A percentile compares a stretch with the other conserved stretches of the same genome.
Conservation (phyloP, 64 coral and sea anemone species). For the Dendronephthya gigantea region DNA sequence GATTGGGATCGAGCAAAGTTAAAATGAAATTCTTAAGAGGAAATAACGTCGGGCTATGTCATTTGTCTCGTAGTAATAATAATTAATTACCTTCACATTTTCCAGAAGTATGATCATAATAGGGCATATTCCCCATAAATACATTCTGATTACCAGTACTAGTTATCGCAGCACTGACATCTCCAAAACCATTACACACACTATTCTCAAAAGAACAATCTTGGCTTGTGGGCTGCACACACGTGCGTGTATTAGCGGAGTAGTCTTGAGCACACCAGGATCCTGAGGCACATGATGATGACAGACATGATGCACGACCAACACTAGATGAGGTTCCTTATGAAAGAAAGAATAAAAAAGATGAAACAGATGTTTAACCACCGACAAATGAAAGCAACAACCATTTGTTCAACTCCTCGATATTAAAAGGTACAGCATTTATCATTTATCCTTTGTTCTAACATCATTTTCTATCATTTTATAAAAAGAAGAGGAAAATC, state of each 20-base stretch:
- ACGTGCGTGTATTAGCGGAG: not conserved
- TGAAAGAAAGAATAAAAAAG: not conserved
- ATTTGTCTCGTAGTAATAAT: no score
- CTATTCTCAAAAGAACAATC: not conserved
- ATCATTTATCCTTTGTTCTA: no score
- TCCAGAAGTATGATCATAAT: not conserved
- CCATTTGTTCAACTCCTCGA: no score
- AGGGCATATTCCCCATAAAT: not conserved
- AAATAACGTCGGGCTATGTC: no score
- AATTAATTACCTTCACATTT: not conserved
- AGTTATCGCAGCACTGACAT: not conserved
- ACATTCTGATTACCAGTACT: not conserved
- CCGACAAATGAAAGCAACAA: no score
- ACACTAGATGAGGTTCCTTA: not conserved
- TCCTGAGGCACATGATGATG: not conserved
- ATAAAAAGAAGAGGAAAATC: no score
- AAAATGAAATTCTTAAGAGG: no score
- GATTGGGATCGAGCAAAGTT: no score
- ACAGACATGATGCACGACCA: not conserved
- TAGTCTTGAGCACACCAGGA: not conserved
- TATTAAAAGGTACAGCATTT: no score
- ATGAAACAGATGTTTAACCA: no score
- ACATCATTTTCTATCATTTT: no score
- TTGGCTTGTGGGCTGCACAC: not conserved
- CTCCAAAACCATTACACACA: not conserved